Evolutionary conservation across 2,888 invertebrate genomes (phyloP), one percentile per base, ranked within the genome.

Genomic region (Bellardia bayeri): DNA sequence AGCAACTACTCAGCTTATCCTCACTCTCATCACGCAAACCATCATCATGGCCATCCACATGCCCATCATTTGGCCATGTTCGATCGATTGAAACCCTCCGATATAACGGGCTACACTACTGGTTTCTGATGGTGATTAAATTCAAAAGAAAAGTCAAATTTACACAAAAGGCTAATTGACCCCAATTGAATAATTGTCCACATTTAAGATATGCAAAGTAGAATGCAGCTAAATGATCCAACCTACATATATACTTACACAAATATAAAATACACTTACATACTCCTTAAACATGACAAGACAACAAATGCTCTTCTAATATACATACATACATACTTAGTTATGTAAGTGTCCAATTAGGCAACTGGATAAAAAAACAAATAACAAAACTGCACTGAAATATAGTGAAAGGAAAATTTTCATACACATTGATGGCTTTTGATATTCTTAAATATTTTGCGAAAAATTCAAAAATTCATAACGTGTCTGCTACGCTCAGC

Each of bases 41-140:
- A 45, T 45, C 45, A 45, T 45, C 45, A 45, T 45, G 45, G 45
- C 11, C 45, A 89, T 81, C 83, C 86, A 42, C 89, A 89, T 80
- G 83, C 86, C 40, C 94, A 94, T 89, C 94, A 94, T 90, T 90
- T 93, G 42, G 91, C 91, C 72, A 94, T 94, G 90, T 94, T 94
- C 84, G 94, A 94, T 89, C 92, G 94, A 86, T 93, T 94, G 74
- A 95, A 94, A 90, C 94, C 94, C 92, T 90, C 92, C 87, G 95
- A 95, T 90, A 93, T 95, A 81, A 94, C 94, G 64, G 94, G 94
- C 6, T 95, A 94, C 23, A 78, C 71, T 88, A 94, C 94, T 71
- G 94, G 94, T 82, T 95, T 94, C 90, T 95, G 94, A 94, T 89
- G 82, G 84, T 88, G 71, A 80, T 80, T 71, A 64, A 63, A 72